Evolutionary conservation across 2,113 vertebrate genomes (phyloP).

Genomic region (Nyctereutes procyonoides): DNA sequence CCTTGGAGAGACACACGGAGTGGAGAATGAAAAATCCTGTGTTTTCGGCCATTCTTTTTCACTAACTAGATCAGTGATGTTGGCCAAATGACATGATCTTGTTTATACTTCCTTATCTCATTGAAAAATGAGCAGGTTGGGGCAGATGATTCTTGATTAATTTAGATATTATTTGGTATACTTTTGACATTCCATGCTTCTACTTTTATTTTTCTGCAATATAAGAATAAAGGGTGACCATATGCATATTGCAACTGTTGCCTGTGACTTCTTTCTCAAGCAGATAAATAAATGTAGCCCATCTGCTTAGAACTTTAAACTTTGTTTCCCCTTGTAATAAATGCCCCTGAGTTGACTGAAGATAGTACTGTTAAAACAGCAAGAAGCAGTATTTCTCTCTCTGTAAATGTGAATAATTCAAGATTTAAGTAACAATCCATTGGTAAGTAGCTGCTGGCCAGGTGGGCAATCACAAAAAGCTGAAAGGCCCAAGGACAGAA

Average conservation of each 20-base stretch:
- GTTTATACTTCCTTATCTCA: neutral
- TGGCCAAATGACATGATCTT: neutral
- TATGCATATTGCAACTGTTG: neutral
- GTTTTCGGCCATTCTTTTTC: neutral
- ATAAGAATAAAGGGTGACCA: neutral
- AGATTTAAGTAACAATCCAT: conserved; percentile 52
- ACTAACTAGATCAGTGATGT: neutral
- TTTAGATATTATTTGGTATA: neutral
- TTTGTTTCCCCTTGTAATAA: conserved; percentile 31
- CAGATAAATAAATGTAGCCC: neutral
- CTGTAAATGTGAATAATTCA: conserved; percentile 49
- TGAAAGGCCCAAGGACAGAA: neutral
- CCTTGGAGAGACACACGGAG: neutral
- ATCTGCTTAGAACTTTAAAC: conserved; percentile 26
- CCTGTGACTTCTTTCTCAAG: conserved; percentile 54
- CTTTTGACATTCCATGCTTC: conserved; percentile 11
- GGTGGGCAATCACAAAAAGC: neutral
- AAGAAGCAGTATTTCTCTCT: conserved; percentile 29
- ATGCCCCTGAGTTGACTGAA: conserved; percentile 41
- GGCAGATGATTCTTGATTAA: neutral
- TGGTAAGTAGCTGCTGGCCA: conserved; percentile 54
- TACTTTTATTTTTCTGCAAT: conserved; percentile 42
- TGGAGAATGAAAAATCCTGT: neutral
- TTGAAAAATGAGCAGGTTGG: neutral
- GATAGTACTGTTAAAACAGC: conserved; percentile 38